Percentiles rank a stretch among this genome's conserved stretches.
These are phyloP conservation scores for Ligdia adustata DNA, from an alignment of 2,888 invertebrate genomes.

Conservation along the genomic window DNA sequence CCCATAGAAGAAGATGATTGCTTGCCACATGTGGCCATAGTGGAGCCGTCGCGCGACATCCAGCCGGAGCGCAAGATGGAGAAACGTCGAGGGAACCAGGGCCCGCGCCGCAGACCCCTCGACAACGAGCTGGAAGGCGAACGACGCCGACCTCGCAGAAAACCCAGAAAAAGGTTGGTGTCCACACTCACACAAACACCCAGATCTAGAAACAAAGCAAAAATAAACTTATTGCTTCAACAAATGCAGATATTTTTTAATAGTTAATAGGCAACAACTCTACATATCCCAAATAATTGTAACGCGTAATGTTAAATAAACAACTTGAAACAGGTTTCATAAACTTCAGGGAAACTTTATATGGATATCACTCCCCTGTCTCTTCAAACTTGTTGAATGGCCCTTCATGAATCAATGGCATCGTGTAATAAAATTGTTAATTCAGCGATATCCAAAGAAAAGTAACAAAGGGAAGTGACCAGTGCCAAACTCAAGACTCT, in stretches of 20 bases:
- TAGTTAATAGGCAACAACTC: too few species aligned
- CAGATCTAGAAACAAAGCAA: too few species aligned
- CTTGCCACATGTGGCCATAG: constrained; percentile 66
- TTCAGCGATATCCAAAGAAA: not conserved
- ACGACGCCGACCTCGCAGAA: constrained; percentile 64
- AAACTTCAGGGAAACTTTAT: too few species aligned
- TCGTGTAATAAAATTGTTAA: not conserved
- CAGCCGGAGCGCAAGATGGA: constrained; percentile 67
- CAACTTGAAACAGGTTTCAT: too few species aligned
- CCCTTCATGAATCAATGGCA: not conserved
- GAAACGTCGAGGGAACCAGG: constrained; percentile 55
- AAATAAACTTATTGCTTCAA: too few species aligned
- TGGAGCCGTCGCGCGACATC: constrained; percentile 55
- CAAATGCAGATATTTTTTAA: too few species aligned
- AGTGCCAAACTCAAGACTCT: not conserved
- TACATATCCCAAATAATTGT: too few species aligned
- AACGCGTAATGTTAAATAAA: too few species aligned
- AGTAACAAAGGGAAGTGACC: not conserved
- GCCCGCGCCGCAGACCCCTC: constrained; percentile 67
- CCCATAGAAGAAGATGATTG: constrained; percentile 71
- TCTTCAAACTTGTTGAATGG: constrained; percentile 1
- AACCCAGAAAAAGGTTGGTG: constrained; percentile 63
- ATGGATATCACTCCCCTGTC: too few species aligned
- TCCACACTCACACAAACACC: not conserved
- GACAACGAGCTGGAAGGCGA: constrained; percentile 71